Conservation (phyloP, 2,113 vertebrate genomes). For the Pluvianellus socialis region DNA sequence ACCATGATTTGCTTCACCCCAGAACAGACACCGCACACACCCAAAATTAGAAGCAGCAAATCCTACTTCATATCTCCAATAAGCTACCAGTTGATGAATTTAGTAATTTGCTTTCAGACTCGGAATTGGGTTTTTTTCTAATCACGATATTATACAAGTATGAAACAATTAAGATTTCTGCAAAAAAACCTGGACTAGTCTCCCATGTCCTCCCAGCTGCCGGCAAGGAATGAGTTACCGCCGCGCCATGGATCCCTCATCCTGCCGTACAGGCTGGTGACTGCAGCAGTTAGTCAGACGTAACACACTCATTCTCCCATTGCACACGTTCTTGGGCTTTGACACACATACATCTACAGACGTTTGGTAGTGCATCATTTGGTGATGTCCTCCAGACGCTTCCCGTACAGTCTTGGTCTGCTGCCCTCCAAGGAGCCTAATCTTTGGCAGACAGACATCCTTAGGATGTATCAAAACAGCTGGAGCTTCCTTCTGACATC, state of each 20-base stretch:
- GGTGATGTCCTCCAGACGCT: not conserved
- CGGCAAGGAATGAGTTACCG: not conserved
- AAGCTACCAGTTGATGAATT: not conserved
- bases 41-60: not conserved
- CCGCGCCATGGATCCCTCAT: rapidly evolving
- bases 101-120: not conserved
- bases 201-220: not conserved
- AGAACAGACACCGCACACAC: not conserved
- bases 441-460: slow-evolving; percentile 19
- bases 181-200: not conserved
- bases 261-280: not conserved
- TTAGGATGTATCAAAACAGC: slow-evolving; percentile 1
- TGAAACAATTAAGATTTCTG: not conserved
- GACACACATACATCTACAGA: not conserved
- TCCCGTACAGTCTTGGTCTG: not conserved
- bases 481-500: not conserved
- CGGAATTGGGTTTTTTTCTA: not conserved
- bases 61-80: not conserved
- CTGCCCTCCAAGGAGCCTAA: not conserved
- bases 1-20: not conserved
- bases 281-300: not conserved
- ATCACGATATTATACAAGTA: not conserved
- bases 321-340: not conserved
- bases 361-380: not conserved
- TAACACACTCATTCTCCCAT: not conserved